Base-by-base conservation (phyloP, 2,888 invertebrate species). In the Himalopsyche anomala region DNA sequence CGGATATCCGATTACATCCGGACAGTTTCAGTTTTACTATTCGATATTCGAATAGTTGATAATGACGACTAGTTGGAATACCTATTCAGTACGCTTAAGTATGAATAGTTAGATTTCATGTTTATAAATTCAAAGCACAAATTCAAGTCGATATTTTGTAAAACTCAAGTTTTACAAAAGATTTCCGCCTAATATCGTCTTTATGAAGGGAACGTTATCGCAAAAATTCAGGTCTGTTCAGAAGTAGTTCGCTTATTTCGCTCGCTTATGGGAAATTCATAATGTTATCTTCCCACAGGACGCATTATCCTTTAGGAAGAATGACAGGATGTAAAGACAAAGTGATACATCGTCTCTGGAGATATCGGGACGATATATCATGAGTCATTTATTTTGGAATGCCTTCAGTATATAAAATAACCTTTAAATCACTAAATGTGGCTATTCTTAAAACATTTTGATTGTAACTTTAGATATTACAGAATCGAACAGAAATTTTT, bases 271-370 rank as follows among this genome's bases (percentile, higher is more conserved):
- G 84, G 84, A 84, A 84, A 84, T 84, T 84, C 84, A 84, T 84
- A 84, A 84, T 84, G 80, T 84, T 84, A 80, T 85, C 36, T 55
- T 82, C 85, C 85, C 82, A 55, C 42, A 28, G 19, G 86, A 56
- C 62, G 69, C 83, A 80, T 87, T 87, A 87, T 87, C 83, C 54
- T 74, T 80, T 11, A 62, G n/a, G 62, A 45, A 74, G 81, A 83
- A 42, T 62, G 83, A 82, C 83, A 56, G 83, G 87, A 85, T 80
- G 74, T 86, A 36, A 81, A 69, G 85, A 85, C 83, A 83, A 85
- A 83, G 84, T 85, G 82, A 87, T 83, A 87, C 81, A 83, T 87
- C 81, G 85, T 83, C 87, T 81, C 87, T 5, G 19, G 87, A 82
- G 87, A 87, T 56, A 45, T 56, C n/a, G 54, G 80, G 15, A 36